Conservation (phyloP, 2,888 invertebrate species). For the Pilophorus perplexus region DNA sequence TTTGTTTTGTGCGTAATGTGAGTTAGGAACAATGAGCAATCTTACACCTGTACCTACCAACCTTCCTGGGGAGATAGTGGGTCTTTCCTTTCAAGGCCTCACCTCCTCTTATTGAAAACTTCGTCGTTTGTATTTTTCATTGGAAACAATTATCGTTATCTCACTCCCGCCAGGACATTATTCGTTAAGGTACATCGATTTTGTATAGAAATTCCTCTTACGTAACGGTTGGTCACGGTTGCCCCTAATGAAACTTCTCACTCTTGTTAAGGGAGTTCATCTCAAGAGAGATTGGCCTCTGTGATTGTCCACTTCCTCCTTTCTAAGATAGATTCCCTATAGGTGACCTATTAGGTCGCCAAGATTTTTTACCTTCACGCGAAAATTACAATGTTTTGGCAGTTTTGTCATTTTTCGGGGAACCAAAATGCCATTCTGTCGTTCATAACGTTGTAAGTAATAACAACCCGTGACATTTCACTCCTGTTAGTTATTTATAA, state of each 20-base stretch:
- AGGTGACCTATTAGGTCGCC: constrained; percentile 14
- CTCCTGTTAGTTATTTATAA: no score
- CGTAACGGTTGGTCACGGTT: constrained; percentile 30
- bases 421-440: background rate
- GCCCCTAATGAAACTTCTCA: constrained; percentile 32
- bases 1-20: no score
- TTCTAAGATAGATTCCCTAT: constrained; percentile 5
- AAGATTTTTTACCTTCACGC: background rate
- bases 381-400: background rate
- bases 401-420: background rate
- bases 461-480: background rate
- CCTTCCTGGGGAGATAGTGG: no score
- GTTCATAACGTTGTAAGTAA: background rate
- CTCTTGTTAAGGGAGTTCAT: constrained; percentile 33
- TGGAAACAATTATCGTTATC: constrained; percentile 6
- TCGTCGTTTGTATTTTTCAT: background rate
- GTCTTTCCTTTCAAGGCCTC: no score
- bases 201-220: constrained; percentile 23
- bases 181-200: constrained; percentile 28
- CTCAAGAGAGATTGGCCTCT: constrained; percentile 20
- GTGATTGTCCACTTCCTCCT: constrained; percentile 32
- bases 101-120: background rate
- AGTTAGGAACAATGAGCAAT: no score
- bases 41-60: no score
- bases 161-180: background rate